Conservation (phyloP, 2,797 vertebrate species). For the Rhinogobio ventralis region DNA sequence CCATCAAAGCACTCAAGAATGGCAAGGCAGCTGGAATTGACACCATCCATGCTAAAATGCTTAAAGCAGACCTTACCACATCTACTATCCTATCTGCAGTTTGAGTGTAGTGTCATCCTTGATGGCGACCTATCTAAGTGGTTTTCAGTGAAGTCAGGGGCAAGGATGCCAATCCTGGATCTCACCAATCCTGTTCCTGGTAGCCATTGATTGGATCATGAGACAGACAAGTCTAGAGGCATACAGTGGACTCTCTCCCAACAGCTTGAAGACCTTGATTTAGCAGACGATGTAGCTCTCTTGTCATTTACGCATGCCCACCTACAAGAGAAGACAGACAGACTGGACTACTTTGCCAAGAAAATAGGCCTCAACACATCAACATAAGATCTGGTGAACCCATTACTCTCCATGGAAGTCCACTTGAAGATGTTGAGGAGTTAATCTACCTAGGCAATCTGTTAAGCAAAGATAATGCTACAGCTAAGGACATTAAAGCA, state of each 20-base stretch:
- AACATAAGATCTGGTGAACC: constrained; percentile 3
- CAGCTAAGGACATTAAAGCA: too few species aligned
- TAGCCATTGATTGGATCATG: too few species aligned
- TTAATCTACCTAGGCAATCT: constrained; percentile 28
- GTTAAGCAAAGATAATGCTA: constrained; percentile 21
- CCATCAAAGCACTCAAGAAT: too few species aligned
- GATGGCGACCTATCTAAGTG: too few species aligned
- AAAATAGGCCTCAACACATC: neutral
- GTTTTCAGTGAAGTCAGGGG: too few species aligned
- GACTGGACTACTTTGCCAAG: neutral
- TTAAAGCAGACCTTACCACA: too few species aligned
- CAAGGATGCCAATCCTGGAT: too few species aligned
- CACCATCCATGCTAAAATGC: too few species aligned
- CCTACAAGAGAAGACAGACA: neutral
- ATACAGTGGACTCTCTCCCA: neutral
- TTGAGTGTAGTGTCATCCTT: too few species aligned
- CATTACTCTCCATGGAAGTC: constrained; percentile 4
- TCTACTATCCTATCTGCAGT: too few species aligned
- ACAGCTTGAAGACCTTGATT: constrained; percentile 36
- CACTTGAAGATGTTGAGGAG: constrained; percentile 17
- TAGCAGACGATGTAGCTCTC: neutral
- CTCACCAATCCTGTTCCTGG: too few species aligned
- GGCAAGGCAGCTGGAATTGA: too few species aligned
- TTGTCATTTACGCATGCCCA: neutral
- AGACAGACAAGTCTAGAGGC: neutral